Conservation (phyloP, 2,888 invertebrate species). For the Hydropsyche betteni region DNA sequence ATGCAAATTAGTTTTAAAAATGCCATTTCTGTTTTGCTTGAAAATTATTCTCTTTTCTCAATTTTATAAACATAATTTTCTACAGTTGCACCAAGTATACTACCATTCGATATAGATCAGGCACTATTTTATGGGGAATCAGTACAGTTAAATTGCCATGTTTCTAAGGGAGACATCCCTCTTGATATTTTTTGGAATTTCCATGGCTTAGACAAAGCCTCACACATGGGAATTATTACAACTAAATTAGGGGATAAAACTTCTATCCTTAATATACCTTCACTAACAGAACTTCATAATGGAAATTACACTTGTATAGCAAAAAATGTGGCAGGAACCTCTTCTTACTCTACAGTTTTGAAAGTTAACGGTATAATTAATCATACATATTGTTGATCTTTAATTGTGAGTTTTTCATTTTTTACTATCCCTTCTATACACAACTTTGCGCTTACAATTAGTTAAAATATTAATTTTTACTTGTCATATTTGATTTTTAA, state of each 20-base stretch:
- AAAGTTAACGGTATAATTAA: constrained; percentile 65
- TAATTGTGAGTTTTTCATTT: background rate
- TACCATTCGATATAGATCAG: constrained; percentile 69
- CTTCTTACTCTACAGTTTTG: constrained; percentile 67
- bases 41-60: constrained; percentile 36
- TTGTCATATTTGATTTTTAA: no score
- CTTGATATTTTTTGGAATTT: constrained; percentile 78
- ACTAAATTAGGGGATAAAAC: constrained; percentile 67
- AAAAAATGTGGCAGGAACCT: constrained; percentile 68
- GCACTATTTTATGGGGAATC: constrained; percentile 71
- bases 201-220: constrained; percentile 61
- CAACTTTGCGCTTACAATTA: constrained; percentile 1
- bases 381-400: background rate
- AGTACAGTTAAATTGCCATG: constrained; percentile 72
- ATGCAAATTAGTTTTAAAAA: no score
- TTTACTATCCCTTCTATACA: background rate
- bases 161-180: constrained; percentile 78
- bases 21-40: background rate
- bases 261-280: constrained; percentile 68
- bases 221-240: constrained; percentile 64
- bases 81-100: constrained; percentile 72
- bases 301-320: constrained; percentile 74
- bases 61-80: constrained; percentile 51
- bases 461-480: background rate
- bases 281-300: constrained; percentile 68